phyloP scores from a whole-genome alignment of 2,113 vertebrate species.

The Glaucidium brasilianum region DNA sequence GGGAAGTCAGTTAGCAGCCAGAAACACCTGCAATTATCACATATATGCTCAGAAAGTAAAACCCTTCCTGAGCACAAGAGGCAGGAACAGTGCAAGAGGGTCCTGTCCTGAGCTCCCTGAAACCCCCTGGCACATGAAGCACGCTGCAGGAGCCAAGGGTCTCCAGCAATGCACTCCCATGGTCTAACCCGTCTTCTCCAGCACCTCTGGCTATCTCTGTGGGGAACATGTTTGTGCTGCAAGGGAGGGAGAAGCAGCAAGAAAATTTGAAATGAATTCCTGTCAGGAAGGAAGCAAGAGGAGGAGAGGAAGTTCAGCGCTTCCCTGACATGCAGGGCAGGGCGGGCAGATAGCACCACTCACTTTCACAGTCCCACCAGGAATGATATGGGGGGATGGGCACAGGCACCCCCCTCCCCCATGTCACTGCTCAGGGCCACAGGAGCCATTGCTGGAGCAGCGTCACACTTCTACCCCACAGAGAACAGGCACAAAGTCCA shows the following conservation, averaged over 20 bases:
- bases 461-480: background rate
- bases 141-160: background rate
- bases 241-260: background rate
- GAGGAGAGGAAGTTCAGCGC: slow-evolving; percentile 30
- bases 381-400: background rate
- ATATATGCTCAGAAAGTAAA: background rate
- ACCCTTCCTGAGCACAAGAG: background rate
- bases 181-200: background rate
- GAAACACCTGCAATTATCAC: background rate
- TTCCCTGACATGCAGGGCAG: slow-evolving; percentile 24
- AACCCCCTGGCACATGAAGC: rapidly evolving
- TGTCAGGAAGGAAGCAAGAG: slow-evolving; percentile 47
- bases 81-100: background rate
- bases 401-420: background rate
- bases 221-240: background rate
- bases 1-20: background rate
- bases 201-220: background rate
- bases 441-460: background rate
- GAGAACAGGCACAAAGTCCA: background rate
- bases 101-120: background rate
- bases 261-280: slow-evolving; percentile 44
- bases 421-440: background rate
- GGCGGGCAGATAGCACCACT: background rate
- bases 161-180: background rate
- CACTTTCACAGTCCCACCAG: rapidly evolving